A percentile compares a stretch with the other conserved stretches of the same genome.
Evolutionary conservation across 2,113 vertebrate genomes (phyloP).

Genomic region (Perca flavescens): DNA sequence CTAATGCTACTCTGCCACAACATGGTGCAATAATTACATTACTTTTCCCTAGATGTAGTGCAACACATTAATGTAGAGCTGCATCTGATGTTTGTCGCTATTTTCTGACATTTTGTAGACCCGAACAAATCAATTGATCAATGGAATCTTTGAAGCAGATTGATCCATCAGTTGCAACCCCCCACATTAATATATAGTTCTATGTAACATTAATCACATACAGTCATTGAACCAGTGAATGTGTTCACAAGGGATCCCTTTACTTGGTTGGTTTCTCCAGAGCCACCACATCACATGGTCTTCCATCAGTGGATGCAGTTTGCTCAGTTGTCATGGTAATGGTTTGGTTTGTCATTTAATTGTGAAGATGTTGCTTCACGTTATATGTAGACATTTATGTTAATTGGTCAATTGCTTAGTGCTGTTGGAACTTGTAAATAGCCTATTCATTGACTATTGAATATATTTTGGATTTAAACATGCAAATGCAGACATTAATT

Average conservation of each 20-base stretch:
- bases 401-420: neutral
- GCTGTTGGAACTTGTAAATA: constrained; percentile 38
- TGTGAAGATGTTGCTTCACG: neutral
- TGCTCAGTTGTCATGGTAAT: constrained; percentile 24
- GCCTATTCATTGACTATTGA: constrained; percentile 20
- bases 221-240: neutral
- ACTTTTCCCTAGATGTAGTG: constrained; percentile 5
- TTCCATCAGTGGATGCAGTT: neutral
- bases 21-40: neutral
- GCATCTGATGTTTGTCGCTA: neutral
- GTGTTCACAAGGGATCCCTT: neutral
- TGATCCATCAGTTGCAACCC: neutral
- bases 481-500: constrained; percentile 47
- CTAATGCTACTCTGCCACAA: constrained; percentile 6
- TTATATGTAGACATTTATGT: neutral
- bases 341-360: neutral
- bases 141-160: neutral
- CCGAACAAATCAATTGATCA: neutral
- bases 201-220: neutral
- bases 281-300: constrained; percentile 8
- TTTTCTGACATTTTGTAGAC: constrained; percentile 5
- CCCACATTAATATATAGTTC: neutral
- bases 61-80: neutral
- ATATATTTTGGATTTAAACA: constrained; percentile 43
- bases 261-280: constrained; percentile 11